Evolutionary conservation across 2,888 invertebrate genomes (phyloP).

Genomic region (Leucophenga montana): DNA sequence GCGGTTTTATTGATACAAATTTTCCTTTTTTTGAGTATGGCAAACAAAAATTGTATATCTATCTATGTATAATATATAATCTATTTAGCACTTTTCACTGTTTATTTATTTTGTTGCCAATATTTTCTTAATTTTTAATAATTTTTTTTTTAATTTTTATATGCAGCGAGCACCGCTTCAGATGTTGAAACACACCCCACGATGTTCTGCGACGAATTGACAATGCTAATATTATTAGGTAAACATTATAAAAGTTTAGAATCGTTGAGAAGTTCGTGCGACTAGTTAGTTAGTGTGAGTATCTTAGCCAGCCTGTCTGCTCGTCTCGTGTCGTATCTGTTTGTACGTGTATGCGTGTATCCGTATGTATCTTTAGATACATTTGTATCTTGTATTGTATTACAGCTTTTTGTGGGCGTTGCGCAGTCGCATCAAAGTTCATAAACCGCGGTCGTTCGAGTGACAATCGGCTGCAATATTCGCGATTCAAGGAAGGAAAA

Average conservation of each 20-base stretch:
- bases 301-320: conserved; percentile 21
- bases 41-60: not conserved
- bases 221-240: conserved; percentile 68
- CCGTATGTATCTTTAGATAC: conserved; percentile 10
- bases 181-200: conserved; percentile 69
- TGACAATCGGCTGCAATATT: too few species aligned
- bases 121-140: conserved; percentile 26
- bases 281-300: conserved; percentile 18
- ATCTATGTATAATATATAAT: not conserved
- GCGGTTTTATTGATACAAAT: conserved; percentile 29
- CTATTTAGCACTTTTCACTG: conserved; percentile 18
- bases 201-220: conserved; percentile 70
- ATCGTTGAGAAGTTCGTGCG: conserved; percentile 38
- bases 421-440: conserved; percentile 28
- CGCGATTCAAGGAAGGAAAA: too few species aligned
- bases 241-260: conserved; percentile 71
- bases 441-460: not conserved
- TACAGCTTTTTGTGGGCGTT: conserved; percentile 33
- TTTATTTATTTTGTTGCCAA: conserved; percentile 35
- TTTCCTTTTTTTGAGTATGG: conserved; percentile 13
- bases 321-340: conserved; percentile 13
- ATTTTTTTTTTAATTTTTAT: conserved; percentile 20
- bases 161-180: conserved; percentile 55
- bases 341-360: conserved; percentile 22
- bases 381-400: not conserved